A percentile compares a stretch with the other conserved stretches of the same genome.
Conservation (phyloP, 2,888 invertebrate species). For the Agriopis aurantiaria region DNA sequence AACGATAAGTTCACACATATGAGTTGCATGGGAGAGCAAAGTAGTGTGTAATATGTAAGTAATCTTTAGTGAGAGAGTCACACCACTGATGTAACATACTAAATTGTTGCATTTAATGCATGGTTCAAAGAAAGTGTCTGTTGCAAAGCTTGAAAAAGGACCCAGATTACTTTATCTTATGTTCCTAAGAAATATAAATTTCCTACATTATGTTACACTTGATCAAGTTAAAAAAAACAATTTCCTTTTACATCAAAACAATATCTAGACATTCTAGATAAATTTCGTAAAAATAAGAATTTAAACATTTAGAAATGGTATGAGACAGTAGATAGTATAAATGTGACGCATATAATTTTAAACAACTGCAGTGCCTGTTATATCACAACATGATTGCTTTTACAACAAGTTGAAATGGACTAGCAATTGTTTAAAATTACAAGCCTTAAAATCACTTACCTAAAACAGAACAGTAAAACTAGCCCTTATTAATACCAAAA, state of each 20-base stretch:
- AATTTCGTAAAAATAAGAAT: conserved; percentile 61
- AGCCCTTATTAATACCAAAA: conserved; percentile 79
- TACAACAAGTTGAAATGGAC: conserved; percentile 24
- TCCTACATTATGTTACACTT: conserved; percentile 83
- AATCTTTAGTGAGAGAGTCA: conserved; percentile 41
- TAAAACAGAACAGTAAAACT: conserved; percentile 69
- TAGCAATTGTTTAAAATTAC: conserved; percentile 60
- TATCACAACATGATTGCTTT: conserved; percentile 13
- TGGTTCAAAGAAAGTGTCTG: conserved; percentile 59
- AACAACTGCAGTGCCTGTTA: conserved; percentile 52
- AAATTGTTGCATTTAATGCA: conserved; percentile 61
- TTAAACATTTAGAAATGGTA: conserved; percentile 59
- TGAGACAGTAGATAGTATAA: conserved; percentile 51
- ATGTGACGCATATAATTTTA: conserved; percentile 55
- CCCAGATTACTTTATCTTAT: conserved; percentile 83
- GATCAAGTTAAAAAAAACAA: conserved; percentile 72
- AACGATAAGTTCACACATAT: conserved; percentile 73
- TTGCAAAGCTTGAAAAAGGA: conserved; percentile 73
- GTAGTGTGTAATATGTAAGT: conserved; percentile 44
- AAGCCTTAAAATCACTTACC: conserved; percentile 64
- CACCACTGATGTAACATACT: conserved; percentile 49
- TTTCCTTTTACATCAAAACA: conserved; percentile 59
- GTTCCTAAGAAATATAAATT: conserved; percentile 80
- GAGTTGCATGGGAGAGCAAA: conserved; percentile 68
- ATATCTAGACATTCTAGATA: conserved; percentile 54